Conservation (phyloP, 2,113 vertebrate species). For the Upupa epops region DNA sequence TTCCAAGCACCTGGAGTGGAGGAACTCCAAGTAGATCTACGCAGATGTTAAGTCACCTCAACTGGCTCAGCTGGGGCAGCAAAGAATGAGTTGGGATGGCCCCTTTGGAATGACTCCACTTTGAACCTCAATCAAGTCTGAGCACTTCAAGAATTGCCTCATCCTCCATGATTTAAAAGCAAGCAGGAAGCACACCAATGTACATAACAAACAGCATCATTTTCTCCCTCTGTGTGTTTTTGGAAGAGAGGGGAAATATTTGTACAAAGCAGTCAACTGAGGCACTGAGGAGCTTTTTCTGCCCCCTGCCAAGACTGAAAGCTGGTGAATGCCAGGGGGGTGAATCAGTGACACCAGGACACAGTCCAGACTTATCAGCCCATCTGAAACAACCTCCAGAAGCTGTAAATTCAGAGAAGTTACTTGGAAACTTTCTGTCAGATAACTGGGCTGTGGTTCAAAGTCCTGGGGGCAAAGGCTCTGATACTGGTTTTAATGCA, state of each 20-base stretch:
- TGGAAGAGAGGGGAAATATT: not conserved
- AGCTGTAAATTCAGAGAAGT: not conserved
- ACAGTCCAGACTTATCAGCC: not conserved
- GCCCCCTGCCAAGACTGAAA: not conserved
- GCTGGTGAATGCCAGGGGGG: not conserved
- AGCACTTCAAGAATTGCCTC: not conserved
- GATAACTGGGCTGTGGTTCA: not conserved
- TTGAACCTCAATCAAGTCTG: not conserved
- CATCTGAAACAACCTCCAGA: not conserved
- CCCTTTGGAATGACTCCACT: not conserved
- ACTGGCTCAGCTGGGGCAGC: not conserved
- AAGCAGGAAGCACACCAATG: not conserved
- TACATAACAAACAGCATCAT: not conserved
- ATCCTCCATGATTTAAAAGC: not conserved
- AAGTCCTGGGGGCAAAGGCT: not conserved
- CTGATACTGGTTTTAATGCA: rapidly evolving
- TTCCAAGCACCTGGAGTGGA: not conserved
- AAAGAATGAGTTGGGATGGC: not conserved
- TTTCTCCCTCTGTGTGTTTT: not conserved
- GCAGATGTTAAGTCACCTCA: not conserved
- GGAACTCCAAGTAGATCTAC: not conserved
- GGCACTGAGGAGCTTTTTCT: not conserved
- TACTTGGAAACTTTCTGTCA: not conserved
- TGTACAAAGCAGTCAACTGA: not conserved
- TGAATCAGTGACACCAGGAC: not conserved